Evolutionary conservation across 2,113 vertebrate genomes (phyloP).

Genomic region (Bostrychus sinensis): DNA sequence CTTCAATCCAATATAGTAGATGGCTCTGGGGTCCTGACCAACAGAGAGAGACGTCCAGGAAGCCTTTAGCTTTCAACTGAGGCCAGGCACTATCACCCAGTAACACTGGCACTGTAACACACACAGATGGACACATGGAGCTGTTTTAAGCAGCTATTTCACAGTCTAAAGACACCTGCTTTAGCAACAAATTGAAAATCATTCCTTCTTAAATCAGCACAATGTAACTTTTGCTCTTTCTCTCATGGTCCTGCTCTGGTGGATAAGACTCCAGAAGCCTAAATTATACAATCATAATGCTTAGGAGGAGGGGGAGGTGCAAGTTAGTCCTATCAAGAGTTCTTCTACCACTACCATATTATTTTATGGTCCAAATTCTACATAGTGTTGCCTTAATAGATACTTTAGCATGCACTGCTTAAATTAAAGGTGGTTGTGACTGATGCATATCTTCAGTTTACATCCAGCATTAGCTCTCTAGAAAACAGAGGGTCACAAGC

Average conservation of each 20-base stretch:
- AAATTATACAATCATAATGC: too few species aligned
- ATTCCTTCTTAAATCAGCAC: conserved; percentile 18
- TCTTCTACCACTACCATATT: too few species aligned
- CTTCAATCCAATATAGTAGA: conserved; percentile 63
- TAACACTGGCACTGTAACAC: conserved; percentile 48
- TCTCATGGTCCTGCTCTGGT: too few species aligned
- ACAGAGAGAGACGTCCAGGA: conserved; percentile 40
- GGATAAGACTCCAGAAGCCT: too few species aligned
- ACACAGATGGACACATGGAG: conserved; percentile 16
- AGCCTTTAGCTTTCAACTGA: conserved; percentile 67
- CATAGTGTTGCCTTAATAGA: too few species aligned
- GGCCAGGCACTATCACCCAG: conserved; percentile 58
- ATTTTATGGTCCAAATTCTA: too few species aligned
- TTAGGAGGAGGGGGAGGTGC: too few species aligned
- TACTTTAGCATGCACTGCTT: conserved; percentile 38
- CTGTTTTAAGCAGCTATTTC: conserved; percentile 18
- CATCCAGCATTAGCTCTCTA: conserved; percentile 43
- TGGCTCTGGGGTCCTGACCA: conserved; percentile 54
- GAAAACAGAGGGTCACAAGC: too few species aligned
- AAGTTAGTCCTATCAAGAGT: too few species aligned
- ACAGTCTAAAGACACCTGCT: conserved; percentile 40
- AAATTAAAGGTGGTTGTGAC: conserved; percentile 48
- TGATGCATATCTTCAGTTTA: conserved; percentile 38
- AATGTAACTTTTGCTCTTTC: too few species aligned
- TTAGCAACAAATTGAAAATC: conserved; percentile 21